Conservation (phyloP, 2,113 vertebrate species). For the Miniopterus natalensis region DNA sequence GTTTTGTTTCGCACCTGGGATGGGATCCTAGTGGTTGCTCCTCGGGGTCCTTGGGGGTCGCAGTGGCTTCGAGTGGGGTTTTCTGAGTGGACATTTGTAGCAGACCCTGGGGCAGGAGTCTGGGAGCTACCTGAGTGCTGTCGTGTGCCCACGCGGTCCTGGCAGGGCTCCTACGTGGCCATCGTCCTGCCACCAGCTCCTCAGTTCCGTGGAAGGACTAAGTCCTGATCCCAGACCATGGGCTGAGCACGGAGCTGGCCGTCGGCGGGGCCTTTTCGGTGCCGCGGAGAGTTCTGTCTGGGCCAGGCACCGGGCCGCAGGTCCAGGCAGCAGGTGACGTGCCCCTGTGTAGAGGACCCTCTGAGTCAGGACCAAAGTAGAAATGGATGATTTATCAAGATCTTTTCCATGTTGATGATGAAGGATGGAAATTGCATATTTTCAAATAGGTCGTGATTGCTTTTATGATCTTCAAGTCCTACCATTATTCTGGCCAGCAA, state of each 20-base stretch:
- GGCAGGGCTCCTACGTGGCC: neutral
- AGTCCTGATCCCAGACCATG: neutral
- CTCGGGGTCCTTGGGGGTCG: neutral
- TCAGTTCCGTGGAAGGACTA: neutral
- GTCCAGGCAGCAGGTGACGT: neutral
- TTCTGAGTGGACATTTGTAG: neutral
- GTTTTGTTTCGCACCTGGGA: accelerated
- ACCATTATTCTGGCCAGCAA: neutral
- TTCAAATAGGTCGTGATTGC: neutral
- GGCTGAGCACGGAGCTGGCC: accelerated
- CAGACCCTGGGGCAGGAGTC: neutral
- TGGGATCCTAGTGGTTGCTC: accelerated
- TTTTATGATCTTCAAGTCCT: neutral
- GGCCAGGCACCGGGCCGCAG: neutral
- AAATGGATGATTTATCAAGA: constrained; percentile 40
- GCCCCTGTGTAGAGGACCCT: neutral
- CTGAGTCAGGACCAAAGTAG: neutral
- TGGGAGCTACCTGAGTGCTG: neutral
- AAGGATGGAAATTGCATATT: neutral
- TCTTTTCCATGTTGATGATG: neutral
- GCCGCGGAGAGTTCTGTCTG: no score
- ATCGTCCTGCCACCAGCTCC: no score
- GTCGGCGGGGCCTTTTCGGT: accelerated
- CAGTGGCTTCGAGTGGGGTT: neutral
- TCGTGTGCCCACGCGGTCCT: neutral